Evolutionary conservation across 2,888 invertebrate species (phyloP).

Genomic region (Cantharis flavilabris): DNA sequence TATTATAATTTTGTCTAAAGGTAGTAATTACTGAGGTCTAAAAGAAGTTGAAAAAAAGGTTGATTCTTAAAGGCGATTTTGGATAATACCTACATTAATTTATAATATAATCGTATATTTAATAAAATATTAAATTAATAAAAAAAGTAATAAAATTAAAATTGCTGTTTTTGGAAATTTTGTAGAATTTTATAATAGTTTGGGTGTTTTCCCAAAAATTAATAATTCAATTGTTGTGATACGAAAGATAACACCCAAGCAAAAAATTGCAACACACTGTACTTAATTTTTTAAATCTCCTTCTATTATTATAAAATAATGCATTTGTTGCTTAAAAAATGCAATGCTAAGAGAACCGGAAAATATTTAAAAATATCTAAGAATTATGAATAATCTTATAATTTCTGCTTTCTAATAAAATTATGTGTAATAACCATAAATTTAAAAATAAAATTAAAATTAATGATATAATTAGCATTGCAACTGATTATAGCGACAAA

Average conservation of each 20-base stretch:
- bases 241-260: not conserved
- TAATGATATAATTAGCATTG: not conserved
- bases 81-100: too few species aligned
- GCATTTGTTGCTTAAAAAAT: not conserved
- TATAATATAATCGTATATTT: too few species aligned
- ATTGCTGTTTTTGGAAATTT: too few species aligned
- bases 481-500: too few species aligned
- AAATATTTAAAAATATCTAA: not conserved
- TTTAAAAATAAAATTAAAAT: not conserved
- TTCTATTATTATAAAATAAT: not conserved
- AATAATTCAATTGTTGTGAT: not conserved
- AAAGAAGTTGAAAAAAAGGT: too few species aligned
- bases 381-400: not conserved
- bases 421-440: not conserved
- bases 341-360: not conserved
- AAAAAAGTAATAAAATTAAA: too few species aligned
- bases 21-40: too few species aligned
- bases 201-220: too few species aligned
- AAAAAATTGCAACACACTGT: not conserved
- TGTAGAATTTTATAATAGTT: too few species aligned
- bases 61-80: too few species aligned
- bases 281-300: not conserved
- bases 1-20: too few species aligned
- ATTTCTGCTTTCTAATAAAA: not conserved
- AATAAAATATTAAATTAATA: too few species aligned